Evolutionary conservation across 2,888 invertebrate genomes (phyloP), one percentile per base, ranked within the genome.

Genomic region (Rhagonycha lutea): DNA sequence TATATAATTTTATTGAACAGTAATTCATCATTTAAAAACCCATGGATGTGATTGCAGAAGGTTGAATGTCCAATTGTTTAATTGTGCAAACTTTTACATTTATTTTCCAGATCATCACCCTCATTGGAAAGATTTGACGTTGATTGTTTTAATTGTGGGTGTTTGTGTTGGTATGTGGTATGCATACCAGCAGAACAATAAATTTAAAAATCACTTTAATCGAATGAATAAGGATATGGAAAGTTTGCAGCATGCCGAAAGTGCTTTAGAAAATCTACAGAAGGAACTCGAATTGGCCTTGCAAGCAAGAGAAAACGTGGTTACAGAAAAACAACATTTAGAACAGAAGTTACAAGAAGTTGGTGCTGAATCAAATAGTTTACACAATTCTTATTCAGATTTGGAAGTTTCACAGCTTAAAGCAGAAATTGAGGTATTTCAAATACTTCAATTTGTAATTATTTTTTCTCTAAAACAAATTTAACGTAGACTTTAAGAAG

Each of bases 171-270:
- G 96, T 71, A 94, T 95, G 82, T 98, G 96, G 96, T 96, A 96
- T 87, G 97, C 96, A 28, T 93, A 96, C 87, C 93, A 95, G 75
- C 97, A 98, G 81, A 96, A 97, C 85, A 95, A 96, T 84, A 94
- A 93, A 84, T 96, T 96, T 60, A 94, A 96, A 83, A 90, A 91
- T 78, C 95, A 98, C 86, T 91, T 99, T 78, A 92, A 93, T 81
- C 92, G 96, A 77, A 98, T 99, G 97, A 94, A 97, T 86, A 93
- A 94, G 80, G 97, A 98, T 83, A 96, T 98, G 95, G 97, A 97
- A 84, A 94, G 95, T 82, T 90, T 97, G 80, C 94, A 96, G 83
- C 94, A 94, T 84, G 98, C 98, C 0, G 98, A 98, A 88, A 91
- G 95, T 84, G 95, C 95, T 9, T 89, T 98, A 60, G 93, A 94